Evolutionary conservation across 2,113 vertebrate species (phyloP).

Genomic region (Myrmecophaga tridactyla): DNA sequence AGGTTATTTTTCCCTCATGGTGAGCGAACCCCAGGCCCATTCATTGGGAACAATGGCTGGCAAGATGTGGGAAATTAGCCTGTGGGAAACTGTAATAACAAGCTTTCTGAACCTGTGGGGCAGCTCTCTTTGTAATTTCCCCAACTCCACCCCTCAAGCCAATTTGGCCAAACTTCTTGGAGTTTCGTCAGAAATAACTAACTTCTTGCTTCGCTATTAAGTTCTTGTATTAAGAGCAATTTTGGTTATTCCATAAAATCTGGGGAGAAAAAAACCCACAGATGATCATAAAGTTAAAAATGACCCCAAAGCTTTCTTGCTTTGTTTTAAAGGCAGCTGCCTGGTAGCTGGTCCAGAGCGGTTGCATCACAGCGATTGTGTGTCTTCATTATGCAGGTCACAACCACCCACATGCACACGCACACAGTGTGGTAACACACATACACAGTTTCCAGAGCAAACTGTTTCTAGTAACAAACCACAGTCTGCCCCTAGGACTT

Average conservation of each 20-base stretch:
- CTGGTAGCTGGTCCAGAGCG: neutral
- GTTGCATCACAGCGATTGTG: neutral
- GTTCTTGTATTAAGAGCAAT: slow-evolving; percentile 6
- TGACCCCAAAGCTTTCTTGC: neutral
- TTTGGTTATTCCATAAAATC: neutral
- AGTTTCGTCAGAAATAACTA: neutral
- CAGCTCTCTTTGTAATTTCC: neutral
- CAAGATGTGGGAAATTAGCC: neutral
- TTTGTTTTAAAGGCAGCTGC: neutral
- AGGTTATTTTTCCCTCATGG: neutral
- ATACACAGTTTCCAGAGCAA: slow-evolving; percentile 3
- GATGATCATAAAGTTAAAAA: neutral
- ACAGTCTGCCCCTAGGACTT: slow-evolving; percentile 9
- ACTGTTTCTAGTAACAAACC: slow-evolving; percentile 51
- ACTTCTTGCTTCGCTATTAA: neutral
- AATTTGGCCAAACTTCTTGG: neutral
- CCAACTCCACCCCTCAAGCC: neutral
- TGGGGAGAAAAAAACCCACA: neutral
- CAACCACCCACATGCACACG: neutral
- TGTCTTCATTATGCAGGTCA: neutral
- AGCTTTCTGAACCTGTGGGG: neutral
- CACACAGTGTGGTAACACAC: neutral
- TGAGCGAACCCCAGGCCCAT: neutral
- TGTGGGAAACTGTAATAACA: neutral
- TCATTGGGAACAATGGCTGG: neutral